These are phyloP conservation scores for Coelopa frigida DNA, from an alignment of 1,140 invertebrate species.

Conservation along the genomic window DNA sequence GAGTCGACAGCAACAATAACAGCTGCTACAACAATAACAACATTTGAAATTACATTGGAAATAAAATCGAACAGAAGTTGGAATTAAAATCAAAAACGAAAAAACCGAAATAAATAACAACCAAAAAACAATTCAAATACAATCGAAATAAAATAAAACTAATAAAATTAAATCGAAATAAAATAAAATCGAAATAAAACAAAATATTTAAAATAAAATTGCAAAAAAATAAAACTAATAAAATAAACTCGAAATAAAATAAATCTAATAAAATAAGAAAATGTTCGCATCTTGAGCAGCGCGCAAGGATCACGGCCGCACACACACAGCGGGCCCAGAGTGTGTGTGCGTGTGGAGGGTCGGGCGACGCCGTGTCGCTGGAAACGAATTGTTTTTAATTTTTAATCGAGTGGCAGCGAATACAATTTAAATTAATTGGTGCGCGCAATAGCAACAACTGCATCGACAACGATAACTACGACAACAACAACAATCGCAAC, in stretches of 20 bases:
- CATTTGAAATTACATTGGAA: slow-evolving; percentile 4
- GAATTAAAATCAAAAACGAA: neutral
- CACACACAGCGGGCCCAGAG: too few relatives aligned
- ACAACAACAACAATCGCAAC: slow-evolving; percentile 17
- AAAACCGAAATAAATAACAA: neutral
- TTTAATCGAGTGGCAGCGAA: too few relatives aligned
- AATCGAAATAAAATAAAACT: neutral
- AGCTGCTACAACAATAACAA: too few relatives aligned
- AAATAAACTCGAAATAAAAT: slow-evolving; percentile 6
- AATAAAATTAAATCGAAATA: slow-evolving; percentile 5
- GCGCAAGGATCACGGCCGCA: too few relatives aligned
- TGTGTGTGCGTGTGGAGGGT: too few relatives aligned
- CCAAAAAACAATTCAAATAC: neutral
- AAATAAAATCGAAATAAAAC: slow-evolving; percentile 6
- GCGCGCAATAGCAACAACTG: slow-evolving; percentile 1
- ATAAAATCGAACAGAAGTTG: neutral
- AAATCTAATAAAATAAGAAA: too few relatives aligned
- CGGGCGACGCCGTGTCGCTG: too few relatives aligned
- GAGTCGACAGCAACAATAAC: neutral
- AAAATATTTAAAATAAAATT: slow-evolving; percentile 5
- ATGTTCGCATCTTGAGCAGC: too few relatives aligned
- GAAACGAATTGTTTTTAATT: too few relatives aligned
- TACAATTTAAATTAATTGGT: too few relatives aligned
- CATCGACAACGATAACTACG: slow-evolving; percentile 15
- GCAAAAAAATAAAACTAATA: neutral